Percentiles rank a stretch among this genome's conserved stretches.
phyloP scores from a whole-genome alignment of 2,888 invertebrate genomes.

The Cheiracanthium punctorium region DNA sequence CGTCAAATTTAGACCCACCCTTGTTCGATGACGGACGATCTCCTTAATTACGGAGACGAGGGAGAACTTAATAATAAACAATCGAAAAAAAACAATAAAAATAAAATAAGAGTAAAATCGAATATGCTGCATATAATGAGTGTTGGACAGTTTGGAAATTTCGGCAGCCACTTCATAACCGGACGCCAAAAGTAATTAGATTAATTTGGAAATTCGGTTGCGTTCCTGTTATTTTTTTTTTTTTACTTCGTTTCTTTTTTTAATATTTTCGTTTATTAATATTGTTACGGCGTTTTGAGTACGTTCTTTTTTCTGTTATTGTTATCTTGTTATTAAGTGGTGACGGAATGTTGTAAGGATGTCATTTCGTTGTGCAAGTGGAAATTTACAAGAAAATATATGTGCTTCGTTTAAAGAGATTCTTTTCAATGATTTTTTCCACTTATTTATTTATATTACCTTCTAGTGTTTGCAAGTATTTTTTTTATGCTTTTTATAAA shows the following conservation, averaged over 20 bases:
- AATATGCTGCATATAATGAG: neutral
- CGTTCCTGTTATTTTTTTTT: constrained; percentile 9
- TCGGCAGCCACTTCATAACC: constrained; percentile 46
- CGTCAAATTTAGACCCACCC: constrained; percentile 5
- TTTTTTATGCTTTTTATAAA: too few species aligned
- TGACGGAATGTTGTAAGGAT: constrained; percentile 31
- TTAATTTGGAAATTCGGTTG: constrained; percentile 63
- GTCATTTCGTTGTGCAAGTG: too few species aligned
- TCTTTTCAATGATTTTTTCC: too few species aligned
- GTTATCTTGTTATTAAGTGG: constrained; percentile 31
- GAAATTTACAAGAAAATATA: too few species aligned
- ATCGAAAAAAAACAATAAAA: constrained; percentile 18
- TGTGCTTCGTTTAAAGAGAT: too few species aligned
- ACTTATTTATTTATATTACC: too few species aligned
- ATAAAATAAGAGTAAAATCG: too few species aligned
- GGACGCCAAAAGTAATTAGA: constrained; percentile 63
- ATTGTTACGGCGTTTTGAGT: too few species aligned
- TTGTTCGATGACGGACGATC: constrained; percentile 48
- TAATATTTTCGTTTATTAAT: too few species aligned
- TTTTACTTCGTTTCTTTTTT: neutral
- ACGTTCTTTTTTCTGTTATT: neutral
- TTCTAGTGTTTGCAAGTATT: too few species aligned
- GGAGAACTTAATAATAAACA: constrained; percentile 42
- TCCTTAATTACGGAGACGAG: constrained; percentile 43
- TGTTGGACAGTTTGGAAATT: neutral